Base-by-base conservation (phyloP, 2,797 vertebrate species). In the Helarctos malayanus region DNA sequence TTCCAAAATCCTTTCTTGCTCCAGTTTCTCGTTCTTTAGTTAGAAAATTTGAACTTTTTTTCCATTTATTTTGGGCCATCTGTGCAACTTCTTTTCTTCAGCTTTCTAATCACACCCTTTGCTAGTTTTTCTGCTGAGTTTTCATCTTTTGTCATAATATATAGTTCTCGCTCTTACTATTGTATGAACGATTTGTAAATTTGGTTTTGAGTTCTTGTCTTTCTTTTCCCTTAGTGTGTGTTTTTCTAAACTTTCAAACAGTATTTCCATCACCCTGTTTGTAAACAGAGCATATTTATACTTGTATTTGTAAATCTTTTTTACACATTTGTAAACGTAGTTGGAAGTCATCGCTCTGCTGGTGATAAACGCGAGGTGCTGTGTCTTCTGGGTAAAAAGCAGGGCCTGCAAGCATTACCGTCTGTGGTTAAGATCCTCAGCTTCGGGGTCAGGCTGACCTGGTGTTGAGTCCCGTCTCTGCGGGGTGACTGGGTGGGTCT, bases 21-120 rank as follows among this genome's bases (percentile, higher is more conserved):
- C 63, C 65, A 57, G n/a, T 68, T 68, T 86, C 32, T 56, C 35
- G 63, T 65, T 83, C 52, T 54, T 97, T 71, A 78, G 7, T 83
- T 91, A 88, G 54, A 49, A 91, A 80, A 35, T 59, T 49, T 23
- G 27, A 41, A 49, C 23, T 57, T 73, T 56, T 57, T 38, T 21
- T 13, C 61, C 45, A 14, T 61, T 65, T 73, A 75, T 21, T 54
- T 85, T 57, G 85, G 68, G 19, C 47, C 71, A 80, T 57, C 79
- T 71, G 41, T 73, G 4, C 47, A 84, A 89, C 47, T 73, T 78
- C 35, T 86, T 93, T 69, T 59, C 52, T 52, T 45, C 25, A 41
- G 35, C 54, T 63, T 45, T 29, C 54, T 89, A 12, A 57, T 94
- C 54, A 35, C 11, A 57, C 56, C 45, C 61, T 52, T 41, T 14